Conservation (phyloP, 2,113 vertebrate genomes). For the Pongo pygmaeus region DNA sequence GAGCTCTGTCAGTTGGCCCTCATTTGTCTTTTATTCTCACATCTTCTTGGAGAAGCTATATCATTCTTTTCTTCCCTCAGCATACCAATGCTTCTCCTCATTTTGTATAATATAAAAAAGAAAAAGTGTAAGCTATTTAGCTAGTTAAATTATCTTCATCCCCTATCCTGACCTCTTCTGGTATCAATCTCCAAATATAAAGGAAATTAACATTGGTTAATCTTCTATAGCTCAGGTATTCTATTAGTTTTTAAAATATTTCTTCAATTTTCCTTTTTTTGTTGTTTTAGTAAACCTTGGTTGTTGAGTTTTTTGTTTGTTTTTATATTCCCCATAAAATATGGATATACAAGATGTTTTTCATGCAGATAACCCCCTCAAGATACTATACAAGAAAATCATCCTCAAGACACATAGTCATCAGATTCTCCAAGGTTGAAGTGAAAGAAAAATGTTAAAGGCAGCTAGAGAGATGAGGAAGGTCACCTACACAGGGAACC, state of each 20-base stretch:
- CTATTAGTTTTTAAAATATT: background rate
- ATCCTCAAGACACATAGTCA: no score
- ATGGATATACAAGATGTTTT: background rate
- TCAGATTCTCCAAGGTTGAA: no score
- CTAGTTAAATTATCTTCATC: background rate
- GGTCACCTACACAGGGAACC: no score
- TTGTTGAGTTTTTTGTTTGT: background rate
- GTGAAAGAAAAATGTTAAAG: no score
- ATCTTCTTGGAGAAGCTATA: background rate
- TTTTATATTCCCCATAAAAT: background rate
- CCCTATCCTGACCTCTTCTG: background rate
- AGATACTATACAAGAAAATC: no score
- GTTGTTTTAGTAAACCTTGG: background rate
- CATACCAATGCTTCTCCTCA: background rate
- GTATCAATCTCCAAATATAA: background rate
- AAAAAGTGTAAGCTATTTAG: background rate
- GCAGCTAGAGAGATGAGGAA: no score
- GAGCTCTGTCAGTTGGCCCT: background rate
- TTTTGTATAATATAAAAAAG: background rate
- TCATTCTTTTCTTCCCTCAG: background rate
- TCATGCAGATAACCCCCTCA: no score
- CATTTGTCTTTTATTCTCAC: background rate
- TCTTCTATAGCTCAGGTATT: background rate
- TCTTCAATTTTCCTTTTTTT: background rate
- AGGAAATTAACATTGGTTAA: background rate